phyloP scores from a whole-genome alignment of 2,888 invertebrate species.

The Hemicrepidius hirtus region DNA sequence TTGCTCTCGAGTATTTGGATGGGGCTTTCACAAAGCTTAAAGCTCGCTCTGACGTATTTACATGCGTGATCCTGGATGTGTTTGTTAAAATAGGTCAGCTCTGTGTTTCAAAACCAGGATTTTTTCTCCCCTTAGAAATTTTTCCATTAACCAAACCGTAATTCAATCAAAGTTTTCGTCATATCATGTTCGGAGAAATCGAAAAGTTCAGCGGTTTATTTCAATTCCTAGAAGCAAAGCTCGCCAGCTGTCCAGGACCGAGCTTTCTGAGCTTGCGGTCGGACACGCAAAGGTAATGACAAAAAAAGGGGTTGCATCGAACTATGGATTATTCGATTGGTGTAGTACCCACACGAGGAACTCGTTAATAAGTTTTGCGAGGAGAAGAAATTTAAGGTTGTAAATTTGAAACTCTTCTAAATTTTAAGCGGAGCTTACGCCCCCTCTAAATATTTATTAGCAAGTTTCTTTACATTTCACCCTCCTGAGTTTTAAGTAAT shows the following conservation, averaged over 20 bases:
- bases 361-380: slow-evolving; percentile 15
- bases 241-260: slow-evolving; percentile 27
- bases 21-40: slow-evolving; percentile 68
- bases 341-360: background rate
- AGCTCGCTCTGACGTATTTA: slow-evolving; percentile 59
- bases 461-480: slow-evolving; percentile 55
- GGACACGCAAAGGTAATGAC: slow-evolving; percentile 49
- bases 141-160: slow-evolving; percentile 3
- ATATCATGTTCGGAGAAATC: slow-evolving; percentile 30
- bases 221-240: slow-evolving; percentile 38
- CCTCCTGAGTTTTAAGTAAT: slow-evolving; percentile 55
- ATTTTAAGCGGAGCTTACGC: slow-evolving; percentile 52
- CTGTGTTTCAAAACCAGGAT: slow-evolving; percentile 29
- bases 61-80: slow-evolving; percentile 53
- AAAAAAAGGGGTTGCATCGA: slow-evolving; percentile 21
- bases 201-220: slow-evolving; percentile 44
- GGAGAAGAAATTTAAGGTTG: slow-evolving; percentile 31
- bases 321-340: slow-evolving; percentile 7
- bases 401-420: slow-evolving; percentile 47
- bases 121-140: slow-evolving; percentile 6
- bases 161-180: slow-evolving; percentile 28
- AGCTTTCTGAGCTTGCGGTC: slow-evolving; percentile 30
- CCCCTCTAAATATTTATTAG: slow-evolving; percentile 54
- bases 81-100: slow-evolving; percentile 50
- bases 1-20: slow-evolving; percentile 69